Evolutionary conservation across 2,888 invertebrate genomes (phyloP), one percentile per base, ranked within the genome.

Genomic region (Lissocephala sabroskyi): DNA sequence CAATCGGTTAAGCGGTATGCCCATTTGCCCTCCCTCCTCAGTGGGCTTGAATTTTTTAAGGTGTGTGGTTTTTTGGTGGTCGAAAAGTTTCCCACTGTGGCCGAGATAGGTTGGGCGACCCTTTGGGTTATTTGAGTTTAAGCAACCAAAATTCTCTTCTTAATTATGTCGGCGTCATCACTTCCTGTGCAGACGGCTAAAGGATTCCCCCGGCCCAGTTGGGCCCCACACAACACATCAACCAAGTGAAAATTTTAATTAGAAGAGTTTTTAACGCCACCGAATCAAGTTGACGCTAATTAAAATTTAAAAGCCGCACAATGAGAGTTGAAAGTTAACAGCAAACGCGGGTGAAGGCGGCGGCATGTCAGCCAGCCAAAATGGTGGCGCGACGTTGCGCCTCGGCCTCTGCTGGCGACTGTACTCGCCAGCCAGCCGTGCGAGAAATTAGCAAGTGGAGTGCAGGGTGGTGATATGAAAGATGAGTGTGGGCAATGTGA

Each of bases 271-370:
- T 51, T 17, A 56, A 45, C 63, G 56, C 49, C 45, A 17, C 32
- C n/a, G 32, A 36, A 44, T 46, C 55, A 59, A 53, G 60, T 71
- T 68, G 63, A 44, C 63, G 77, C 65, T 77, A 73, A 73, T 73
- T 73, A 77, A 73, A 77, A 74, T 77, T 70, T 74, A 77, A 70
- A 70, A 77, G 65, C 70, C 71, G 67, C 71, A 71, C 78, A 77
- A 70, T 70, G 75, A n/a, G n/a, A 74, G 78, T 62, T 52, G 54
- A 70, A 77, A 77, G 75, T 73, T 70, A 70, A 65, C 62, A 62
- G 57, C 59, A 52, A n/a, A n/a, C n/a, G n/a, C n/a, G n/a, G n/a
- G n/a, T n/a, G n/a, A n/a, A n/a, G 46, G 60, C 48, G 49, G 54
- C 42, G 65, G 73, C 49, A 33, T 6, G n/a, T 13, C n/a, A n/a